Base-by-base conservation (phyloP, 2,797 vertebrate species). In the Pseudomugil tenellus region DNA sequence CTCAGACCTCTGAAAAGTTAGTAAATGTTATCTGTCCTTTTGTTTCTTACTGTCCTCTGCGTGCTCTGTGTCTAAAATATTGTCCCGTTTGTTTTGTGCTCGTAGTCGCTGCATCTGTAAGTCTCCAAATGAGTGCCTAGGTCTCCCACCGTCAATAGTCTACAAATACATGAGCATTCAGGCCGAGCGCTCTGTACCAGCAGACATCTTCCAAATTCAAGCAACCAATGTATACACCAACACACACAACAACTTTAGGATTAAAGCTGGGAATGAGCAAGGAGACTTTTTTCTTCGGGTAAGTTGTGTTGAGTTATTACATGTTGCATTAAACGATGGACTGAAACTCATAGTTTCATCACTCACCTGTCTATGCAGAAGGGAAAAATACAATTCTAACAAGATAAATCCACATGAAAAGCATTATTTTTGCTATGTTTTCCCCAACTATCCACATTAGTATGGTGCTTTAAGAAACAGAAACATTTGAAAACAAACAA, bases 151-250 rank as follows among this genome's bases (percentile, higher is more conserved):
- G 21, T 98, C 97, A 5, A 95, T 98, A 25, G 95, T 98, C 76
- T 95, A 97, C 93, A 98, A 97, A 74, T 99, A 99, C 85, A 99
- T 99, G 97, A 99, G 95, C 91, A 96, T 99, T 90, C 95, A 95
- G 58, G 96, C 97, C 0, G 97, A 99, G 34, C 92, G 97, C 32
- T 65, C 86, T 0, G 92, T 97, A 59, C 97, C 97, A 10, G 95
- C 97, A 0, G 97, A 99, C 72, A 95, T 99, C 91, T 99, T 98
- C 92, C 98, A 99, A 91, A 98, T 99, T 87, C 98, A 98, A 86
- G 97, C 98, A 71, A 99, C 98, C 76, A 96, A 93, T 65, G 95
- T 98, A 86, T 98, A 95, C 57, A 83, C 96, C 72, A 98, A 96
- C 88, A 97, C 97, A 60, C 96, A 97, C 83, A 98, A 98, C 87